Evolutionary conservation across 2,888 invertebrate genomes (phyloP).

Genomic region (Drosophila hawaiiensis): DNA sequence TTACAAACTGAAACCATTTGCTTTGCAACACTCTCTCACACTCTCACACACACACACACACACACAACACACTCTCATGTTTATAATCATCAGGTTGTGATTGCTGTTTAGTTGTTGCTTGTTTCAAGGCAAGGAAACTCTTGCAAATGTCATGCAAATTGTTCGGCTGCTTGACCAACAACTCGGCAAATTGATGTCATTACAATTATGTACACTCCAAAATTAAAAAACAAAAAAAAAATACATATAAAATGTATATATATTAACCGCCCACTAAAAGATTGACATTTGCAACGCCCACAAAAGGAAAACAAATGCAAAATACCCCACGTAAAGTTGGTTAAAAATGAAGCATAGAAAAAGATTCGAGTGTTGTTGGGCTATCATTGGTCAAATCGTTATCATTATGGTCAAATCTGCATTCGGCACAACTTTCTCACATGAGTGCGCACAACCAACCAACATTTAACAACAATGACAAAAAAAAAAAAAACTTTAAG

Average conservation of each 20-base stretch:
- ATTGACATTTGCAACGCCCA: conserved; percentile 28
- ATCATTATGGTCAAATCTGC: conserved; percentile 69
- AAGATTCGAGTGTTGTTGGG: conserved; percentile 20
- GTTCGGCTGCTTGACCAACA: conserved; percentile 47
- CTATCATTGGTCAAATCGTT: conserved; percentile 35
- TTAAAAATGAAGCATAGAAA: conserved; percentile 11
- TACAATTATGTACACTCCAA: conserved; percentile 39
- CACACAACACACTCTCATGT: not conserved
- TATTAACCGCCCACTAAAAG: conserved; percentile 43
- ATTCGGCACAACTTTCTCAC: conserved; percentile 77
- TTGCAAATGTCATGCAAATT: conserved; percentile 24
- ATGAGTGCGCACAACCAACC: conserved; percentile 53
- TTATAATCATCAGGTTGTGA: not conserved
- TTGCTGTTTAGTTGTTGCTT: conserved; percentile 1
- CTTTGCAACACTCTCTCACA: not conserved
- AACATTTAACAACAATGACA: conserved; percentile 19
- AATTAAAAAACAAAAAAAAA: not conserved
- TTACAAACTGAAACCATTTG: conserved; percentile 4
- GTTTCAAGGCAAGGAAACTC: conserved; percentile 45
- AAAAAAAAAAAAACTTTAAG: conserved; percentile 35
- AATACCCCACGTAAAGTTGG: conserved; percentile 20
- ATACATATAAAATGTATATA: too few relatives aligned
- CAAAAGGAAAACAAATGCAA: conserved; percentile 9
- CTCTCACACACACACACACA: not conserved
- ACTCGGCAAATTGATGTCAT: conserved; percentile 54